Base-by-base conservation (phyloP, 1,140 invertebrate genomes). In the Nilaparvata lugens region DNA sequence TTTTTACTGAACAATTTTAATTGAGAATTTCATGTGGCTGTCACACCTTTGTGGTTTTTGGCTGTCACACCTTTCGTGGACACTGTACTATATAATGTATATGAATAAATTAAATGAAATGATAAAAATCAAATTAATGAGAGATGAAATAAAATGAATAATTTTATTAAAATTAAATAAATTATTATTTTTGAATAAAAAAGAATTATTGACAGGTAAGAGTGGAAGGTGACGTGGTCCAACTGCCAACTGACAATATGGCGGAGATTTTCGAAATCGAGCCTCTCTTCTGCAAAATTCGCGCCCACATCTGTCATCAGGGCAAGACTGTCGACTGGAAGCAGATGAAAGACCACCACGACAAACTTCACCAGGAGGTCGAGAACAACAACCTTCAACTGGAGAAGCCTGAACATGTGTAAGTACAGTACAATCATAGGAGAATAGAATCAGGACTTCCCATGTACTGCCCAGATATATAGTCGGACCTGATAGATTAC, bases 381-480 rank as follows among this genome's bases (percentile, higher is more conserved):
- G 55, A 56, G 18, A 60, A 63, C 5, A 67, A 68, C 0, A 64
- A 68, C 21, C 57, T 64, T 18, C 51, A 57, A 16, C 64, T 77
- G 13, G 58, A 67, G 0, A 74, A 75, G 69, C 77, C 78, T 3
- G 71, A 75, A 52, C 70, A 78, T 60, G 69, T 76, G 78, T 79
- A 69, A 69, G 73, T 71, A 58, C 14, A 24, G 40, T n/a, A n/a
- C n/a, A n/a, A n/a, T n/a, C n/a, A n/a, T n/a, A n/a, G n/a, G n/a
- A n/a, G n/a, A n/a, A n/a, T n/a, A n/a, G n/a, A n/a, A n/a, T n/a
- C n/a, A n/a, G n/a, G n/a, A n/a, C n/a, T 13, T 23, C 18, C 21
- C 6, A 18, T 6, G 6, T 57, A 18, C 13, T 16, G 19, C 14
- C 18, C 21, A 28, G 19, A 16, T 28, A 6, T 51, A 52, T 19